Evolutionary conservation across 30 jellyfish, hydroid and myxozoan genomes (phyloP).

Genomic region (Hydractinia symbiolongicarpus): DNA sequence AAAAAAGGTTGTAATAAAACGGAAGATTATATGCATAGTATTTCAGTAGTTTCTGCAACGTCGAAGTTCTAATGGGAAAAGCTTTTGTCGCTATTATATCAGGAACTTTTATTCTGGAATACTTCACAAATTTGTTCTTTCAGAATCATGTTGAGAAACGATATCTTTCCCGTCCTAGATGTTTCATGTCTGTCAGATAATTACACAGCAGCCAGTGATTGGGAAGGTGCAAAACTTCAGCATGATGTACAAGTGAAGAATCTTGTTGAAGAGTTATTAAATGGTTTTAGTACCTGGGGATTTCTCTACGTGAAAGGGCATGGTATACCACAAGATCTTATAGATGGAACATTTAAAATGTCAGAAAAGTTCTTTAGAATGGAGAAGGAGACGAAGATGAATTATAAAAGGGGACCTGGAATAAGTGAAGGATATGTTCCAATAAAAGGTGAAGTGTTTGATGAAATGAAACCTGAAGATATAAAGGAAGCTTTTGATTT

Average conservation of each 20-base stretch:
- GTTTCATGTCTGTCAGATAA: neutral
- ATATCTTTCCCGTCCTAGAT: constrained; percentile 1
- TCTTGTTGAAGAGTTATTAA: constrained; percentile 4
- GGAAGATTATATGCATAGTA: too few relatives aligned
- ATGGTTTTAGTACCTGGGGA: constrained; percentile 34
- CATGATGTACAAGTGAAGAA: constrained; percentile 8
- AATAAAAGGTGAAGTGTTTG: constrained; percentile 12
- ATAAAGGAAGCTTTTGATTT: constrained; percentile 38
- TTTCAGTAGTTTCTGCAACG: too few relatives aligned
- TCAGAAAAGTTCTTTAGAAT: neutral
- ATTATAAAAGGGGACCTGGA: constrained; percentile 19
- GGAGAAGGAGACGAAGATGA: neutral
- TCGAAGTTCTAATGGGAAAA: too few relatives aligned
- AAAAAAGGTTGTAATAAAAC: too few relatives aligned
- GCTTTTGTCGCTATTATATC: too few relatives aligned
- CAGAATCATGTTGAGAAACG: neutral
- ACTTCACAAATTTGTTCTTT: too few relatives aligned
- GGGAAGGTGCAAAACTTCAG: neutral
- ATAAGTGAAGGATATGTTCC: constrained; percentile 32
- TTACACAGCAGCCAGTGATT: neutral
- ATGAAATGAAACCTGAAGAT: constrained; percentile 8
- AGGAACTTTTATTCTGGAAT: too few relatives aligned
- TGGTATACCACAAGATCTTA: neutral
- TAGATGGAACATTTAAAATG: neutral
- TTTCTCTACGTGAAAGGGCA: constrained; percentile 37